Evolutionary conservation across 2,888 invertebrate genomes (phyloP).

Genomic region (Xylocampa areola): DNA sequence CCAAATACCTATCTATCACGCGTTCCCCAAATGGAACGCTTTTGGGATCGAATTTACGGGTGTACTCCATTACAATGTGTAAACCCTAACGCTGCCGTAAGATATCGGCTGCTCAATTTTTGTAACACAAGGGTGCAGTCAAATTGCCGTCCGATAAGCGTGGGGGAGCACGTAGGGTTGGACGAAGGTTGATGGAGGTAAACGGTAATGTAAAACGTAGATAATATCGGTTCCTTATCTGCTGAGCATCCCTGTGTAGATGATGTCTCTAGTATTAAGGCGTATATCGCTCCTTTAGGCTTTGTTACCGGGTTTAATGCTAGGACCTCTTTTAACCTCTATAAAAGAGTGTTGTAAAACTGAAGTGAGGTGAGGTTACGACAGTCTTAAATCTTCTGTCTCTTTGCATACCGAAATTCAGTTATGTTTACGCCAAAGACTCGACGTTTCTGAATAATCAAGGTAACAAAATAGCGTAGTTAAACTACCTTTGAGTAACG

Average conservation of each 20-base stretch:
- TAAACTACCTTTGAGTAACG: slow-evolving; percentile 5
- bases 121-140: slow-evolving; percentile 64
- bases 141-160: slow-evolving; percentile 67
- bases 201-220: slow-evolving; percentile 56
- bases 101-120: slow-evolving; percentile 65
- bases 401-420: slow-evolving; percentile 39
- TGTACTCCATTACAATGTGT: slow-evolving; percentile 62
- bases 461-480: slow-evolving; percentile 10
- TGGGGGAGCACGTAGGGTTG: slow-evolving; percentile 60
- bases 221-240: slow-evolving; percentile 45
- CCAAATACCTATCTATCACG: slow-evolving; percentile 56
- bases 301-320: slow-evolving; percentile 30
- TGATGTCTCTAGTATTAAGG: slow-evolving; percentile 33
- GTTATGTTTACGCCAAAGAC: slow-evolving; percentile 14
- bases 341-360: slow-evolving; percentile 41
- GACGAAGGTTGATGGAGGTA: slow-evolving; percentile 69
- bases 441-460: slow-evolving; percentile 12
- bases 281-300: slow-evolving; percentile 18
- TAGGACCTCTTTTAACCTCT: slow-evolving; percentile 34
- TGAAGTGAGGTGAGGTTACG: slow-evolving; percentile 51
- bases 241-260: slow-evolving; percentile 32
- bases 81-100: slow-evolving; percentile 52
- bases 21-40: slow-evolving; percentile 50
- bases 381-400: slow-evolving; percentile 30
- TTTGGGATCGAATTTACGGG: slow-evolving; percentile 58